Percentiles rank a stretch among this genome's conserved stretches.
These are phyloP conservation scores for Sebastes schlegelii DNA, from an alignment of 2,113 vertebrate species.

Conservation along the genomic window DNA sequence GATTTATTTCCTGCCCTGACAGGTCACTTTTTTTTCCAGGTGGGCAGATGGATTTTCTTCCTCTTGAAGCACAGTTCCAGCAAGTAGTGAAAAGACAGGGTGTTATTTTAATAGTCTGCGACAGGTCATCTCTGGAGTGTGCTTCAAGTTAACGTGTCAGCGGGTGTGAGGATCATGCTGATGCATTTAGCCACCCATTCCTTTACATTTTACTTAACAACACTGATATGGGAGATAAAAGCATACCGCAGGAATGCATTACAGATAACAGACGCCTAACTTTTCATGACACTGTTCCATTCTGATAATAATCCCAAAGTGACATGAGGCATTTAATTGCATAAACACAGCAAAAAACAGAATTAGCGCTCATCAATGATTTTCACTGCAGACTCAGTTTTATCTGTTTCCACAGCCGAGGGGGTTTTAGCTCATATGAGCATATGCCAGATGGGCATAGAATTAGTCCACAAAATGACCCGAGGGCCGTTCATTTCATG, in stretches of 20 bases:
- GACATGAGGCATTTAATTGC: constrained; percentile 53
- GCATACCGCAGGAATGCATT: background rate
- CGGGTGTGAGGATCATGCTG: constrained; percentile 35
- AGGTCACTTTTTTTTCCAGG: constrained; percentile 66
- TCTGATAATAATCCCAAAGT: constrained; percentile 48
- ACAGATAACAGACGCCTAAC: constrained; percentile 20
- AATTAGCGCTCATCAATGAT: constrained; percentile 49
- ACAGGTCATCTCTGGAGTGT: constrained; percentile 63
- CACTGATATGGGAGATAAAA: constrained; percentile 38
- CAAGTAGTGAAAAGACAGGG: constrained; percentile 50
- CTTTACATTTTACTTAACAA: constrained; percentile 24
- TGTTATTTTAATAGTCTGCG: constrained; percentile 64
- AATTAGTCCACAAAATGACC: constrained; percentile 53
- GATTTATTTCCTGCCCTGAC: constrained; percentile 74
- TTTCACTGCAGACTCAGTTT: constrained; percentile 46
- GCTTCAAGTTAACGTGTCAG: constrained; percentile 54
- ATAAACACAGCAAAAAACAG: constrained; percentile 26
- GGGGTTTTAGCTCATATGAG: constrained; percentile 38
- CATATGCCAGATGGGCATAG: constrained; percentile 66
- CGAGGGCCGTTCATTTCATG: constrained; percentile 52
- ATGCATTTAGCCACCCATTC: background rate
- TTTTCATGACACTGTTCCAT: constrained; percentile 22
- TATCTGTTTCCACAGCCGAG: constrained; percentile 59
- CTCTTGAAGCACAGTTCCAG: constrained; percentile 55
- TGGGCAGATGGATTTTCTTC: constrained; percentile 72